Evolutionary conservation across 1,140 invertebrate species (phyloP).

Genomic region (Anastatus disparis): DNA sequence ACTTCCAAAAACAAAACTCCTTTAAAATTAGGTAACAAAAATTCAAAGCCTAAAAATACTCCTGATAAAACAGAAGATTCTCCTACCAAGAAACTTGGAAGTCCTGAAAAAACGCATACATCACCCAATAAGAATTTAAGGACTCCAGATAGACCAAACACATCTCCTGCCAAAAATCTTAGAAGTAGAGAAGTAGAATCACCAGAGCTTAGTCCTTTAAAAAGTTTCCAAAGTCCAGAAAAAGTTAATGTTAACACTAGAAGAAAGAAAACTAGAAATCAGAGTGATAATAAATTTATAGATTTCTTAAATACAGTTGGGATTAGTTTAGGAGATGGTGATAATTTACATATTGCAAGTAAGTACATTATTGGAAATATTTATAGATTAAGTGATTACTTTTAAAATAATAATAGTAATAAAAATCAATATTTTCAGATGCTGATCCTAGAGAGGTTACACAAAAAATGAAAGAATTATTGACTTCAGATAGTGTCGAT

Average conservation of each 20-base stretch:
- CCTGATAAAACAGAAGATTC: not conserved
- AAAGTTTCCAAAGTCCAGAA: slow-evolving; percentile 16
- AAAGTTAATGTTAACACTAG: not conserved
- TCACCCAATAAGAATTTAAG: too few relatives aligned
- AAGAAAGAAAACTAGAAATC: not conserved
- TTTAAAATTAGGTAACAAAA: not conserved
- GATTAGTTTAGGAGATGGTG: slow-evolving; percentile 45
- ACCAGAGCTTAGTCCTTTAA: slow-evolving; percentile 19
- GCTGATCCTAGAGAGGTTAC: slow-evolving; percentile 46
- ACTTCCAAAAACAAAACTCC: not conserved
- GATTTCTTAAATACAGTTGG: slow-evolving; percentile 52
- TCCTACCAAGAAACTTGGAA: too few relatives aligned
- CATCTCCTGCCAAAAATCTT: not conserved
- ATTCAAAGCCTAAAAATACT: not conserved
- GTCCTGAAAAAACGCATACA: too few relatives aligned
- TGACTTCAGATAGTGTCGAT: slow-evolving; percentile 43
- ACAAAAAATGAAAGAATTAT: slow-evolving; percentile 51
- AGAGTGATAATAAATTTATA: slow-evolving; percentile 40
- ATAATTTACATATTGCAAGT: slow-evolving; percentile 49
- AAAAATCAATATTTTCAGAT: slow-evolving; percentile 46
- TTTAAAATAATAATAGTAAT: slow-evolving; percentile 6
- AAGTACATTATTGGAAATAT: slow-evolving; percentile 28
- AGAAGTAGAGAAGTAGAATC: slow-evolving; percentile 8
- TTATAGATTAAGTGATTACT: not conserved
- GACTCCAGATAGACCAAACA: too few relatives aligned